Conservation (phyloP, 2,797 vertebrate genomes). For the Coranthus polyacanthus region DNA sequence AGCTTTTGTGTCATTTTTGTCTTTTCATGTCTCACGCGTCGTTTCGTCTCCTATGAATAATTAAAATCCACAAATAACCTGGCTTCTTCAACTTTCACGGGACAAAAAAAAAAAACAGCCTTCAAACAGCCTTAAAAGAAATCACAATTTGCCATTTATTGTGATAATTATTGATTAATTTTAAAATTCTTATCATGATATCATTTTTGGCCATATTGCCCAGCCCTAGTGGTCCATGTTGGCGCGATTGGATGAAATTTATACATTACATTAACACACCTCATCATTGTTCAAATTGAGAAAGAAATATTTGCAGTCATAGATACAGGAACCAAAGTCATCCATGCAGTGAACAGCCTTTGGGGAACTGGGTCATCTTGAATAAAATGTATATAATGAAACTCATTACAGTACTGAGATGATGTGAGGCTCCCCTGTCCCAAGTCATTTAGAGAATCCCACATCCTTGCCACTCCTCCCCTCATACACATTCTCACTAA, state of each 20-base stretch:
- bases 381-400: slow-evolving; percentile 39
- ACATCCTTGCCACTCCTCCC: slow-evolving; percentile 72
- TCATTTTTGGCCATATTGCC: too few species aligned
- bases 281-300: background rate
- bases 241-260: background rate
- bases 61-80: too few species aligned
- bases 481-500: slow-evolving; percentile 62
- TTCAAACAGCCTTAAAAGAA: too few species aligned
- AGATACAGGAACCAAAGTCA: slow-evolving; percentile 5
- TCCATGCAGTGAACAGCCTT: slow-evolving; percentile 24
- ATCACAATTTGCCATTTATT: too few species aligned
- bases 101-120: too few species aligned
- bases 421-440: slow-evolving; percentile 68
- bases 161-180: too few species aligned
- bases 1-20: too few species aligned
- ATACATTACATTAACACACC: background rate
- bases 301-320: slow-evolving; percentile 22
- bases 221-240: background rate
- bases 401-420: slow-evolving; percentile 65
- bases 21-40: too few species aligned
- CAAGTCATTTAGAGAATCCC: slow-evolving; percentile 66
- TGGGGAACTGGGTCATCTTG: slow-evolving; percentile 28
- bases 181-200: too few species aligned
- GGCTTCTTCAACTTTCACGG: too few species aligned
- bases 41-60: too few species aligned